Percentiles rank a stretch among this genome's conserved stretches.
Evolutionary conservation across 2,888 invertebrate species (phyloP).

Genomic region (Clunio marinus): DNA sequence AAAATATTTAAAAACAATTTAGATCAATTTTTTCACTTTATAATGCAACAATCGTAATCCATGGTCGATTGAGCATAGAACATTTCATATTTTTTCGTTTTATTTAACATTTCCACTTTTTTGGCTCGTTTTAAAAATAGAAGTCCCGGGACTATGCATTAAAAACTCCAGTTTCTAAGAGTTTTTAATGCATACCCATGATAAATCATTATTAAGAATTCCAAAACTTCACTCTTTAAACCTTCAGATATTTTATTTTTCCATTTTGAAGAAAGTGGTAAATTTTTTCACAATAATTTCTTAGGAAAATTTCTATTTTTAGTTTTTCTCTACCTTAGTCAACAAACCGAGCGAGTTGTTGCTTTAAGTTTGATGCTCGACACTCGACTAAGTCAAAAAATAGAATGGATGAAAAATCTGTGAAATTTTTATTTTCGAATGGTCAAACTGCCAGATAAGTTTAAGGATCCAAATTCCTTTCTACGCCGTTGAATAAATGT

Average conservation of each 20-base stretch:
- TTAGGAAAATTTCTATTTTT: constrained; percentile 26
- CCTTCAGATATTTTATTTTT: too few species aligned
- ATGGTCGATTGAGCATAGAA: neutral
- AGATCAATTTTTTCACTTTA: neutral
- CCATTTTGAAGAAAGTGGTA: too few species aligned
- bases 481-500: neutral
- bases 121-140: constrained; percentile 2
- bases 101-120: neutral
- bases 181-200: too few species aligned
- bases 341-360: neutral
- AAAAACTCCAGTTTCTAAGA: too few species aligned
- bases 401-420: neutral
- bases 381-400: constrained; percentile 26
- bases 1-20: constrained; percentile 2
- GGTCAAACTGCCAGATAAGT: neutral
- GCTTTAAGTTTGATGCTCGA: constrained; percentile 3
- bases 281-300: too few species aligned
- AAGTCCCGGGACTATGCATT: constrained; percentile 23
- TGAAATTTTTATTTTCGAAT: neutral
- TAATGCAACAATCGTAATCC: constrained; percentile 19
- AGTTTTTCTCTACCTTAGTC: constrained; percentile 13
- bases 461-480: neutral
- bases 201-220: too few species aligned
- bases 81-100: neutral
- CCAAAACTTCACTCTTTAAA: too few species aligned